These are phyloP conservation scores for Lacanobia wlatinum DNA, from an alignment of 2,888 invertebrate species.

Conservation along the genomic window DNA sequence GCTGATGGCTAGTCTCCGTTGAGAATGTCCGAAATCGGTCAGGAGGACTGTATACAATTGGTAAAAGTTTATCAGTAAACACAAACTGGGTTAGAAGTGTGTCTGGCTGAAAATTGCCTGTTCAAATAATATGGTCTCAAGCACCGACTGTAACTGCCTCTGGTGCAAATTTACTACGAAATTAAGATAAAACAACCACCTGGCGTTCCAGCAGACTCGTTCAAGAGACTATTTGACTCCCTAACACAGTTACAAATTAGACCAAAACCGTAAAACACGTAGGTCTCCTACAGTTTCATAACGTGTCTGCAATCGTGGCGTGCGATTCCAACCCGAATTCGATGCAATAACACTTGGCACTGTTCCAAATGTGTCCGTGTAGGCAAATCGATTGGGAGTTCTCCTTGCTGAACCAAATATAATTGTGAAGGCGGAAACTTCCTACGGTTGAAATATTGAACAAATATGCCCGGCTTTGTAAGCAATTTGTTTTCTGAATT, in stretches of 20 bases:
- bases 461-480: conserved; percentile 57
- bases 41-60: no score
- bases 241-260: conserved; percentile 54
- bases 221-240: conserved; percentile 20
- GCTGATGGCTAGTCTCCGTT: no score
- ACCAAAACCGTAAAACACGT: conserved; percentile 48
- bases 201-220: neutral
- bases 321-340: conserved; percentile 69
- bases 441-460: conserved; percentile 62
- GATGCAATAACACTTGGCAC: conserved; percentile 87
- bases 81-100: neutral
- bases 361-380: conserved; percentile 83
- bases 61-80: neutral
- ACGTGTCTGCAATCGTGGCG: conserved; percentile 71
- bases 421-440: conserved; percentile 66
- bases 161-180: neutral
- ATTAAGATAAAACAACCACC: conserved; percentile 9
- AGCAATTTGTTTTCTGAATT: conserved; percentile 61
- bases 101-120: neutral
- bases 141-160: neutral
- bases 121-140: neutral
- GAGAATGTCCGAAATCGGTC: no score
- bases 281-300: conserved; percentile 67
- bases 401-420: conserved; percentile 64
- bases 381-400: conserved; percentile 83